phyloP scores from a whole-genome alignment of 1,140 invertebrate species.

The Ceratina calcarata region DNA sequence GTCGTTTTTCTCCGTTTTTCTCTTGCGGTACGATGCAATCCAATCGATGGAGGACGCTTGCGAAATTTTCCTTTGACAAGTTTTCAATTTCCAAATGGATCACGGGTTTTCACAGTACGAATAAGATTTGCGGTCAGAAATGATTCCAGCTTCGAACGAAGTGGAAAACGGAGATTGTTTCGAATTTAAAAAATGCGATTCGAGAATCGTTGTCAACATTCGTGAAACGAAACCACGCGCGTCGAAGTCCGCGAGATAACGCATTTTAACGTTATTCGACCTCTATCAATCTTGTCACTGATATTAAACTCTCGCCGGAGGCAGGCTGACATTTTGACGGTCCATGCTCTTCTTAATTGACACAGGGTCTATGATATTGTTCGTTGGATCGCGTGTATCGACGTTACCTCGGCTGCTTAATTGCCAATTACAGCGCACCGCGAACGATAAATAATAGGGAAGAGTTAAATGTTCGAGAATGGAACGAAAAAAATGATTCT shows the following conservation, averaged over 20 bases:
- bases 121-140: background rate
- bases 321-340: conserved; percentile 5
- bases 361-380: background rate
- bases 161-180: too few relatives aligned
- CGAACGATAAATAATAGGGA: background rate
- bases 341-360: background rate
- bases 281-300: too few relatives aligned
- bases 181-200: too few relatives aligned
- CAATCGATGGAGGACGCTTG: background rate
- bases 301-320: conserved; percentile 8
- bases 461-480: background rate
- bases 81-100: conserved; percentile 28
- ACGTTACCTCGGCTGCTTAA: conserved; percentile 16
- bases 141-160: too few relatives aligned
- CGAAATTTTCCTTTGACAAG: conserved; percentile 21
- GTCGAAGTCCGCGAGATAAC: too few relatives aligned
- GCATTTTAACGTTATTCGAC: background rate
- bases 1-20: background rate
- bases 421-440: conserved; percentile 1
- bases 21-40: background rate
- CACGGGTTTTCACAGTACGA: background rate
- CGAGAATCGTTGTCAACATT: too few relatives aligned
- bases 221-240: too few relatives aligned
- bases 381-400: background rate
- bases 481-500: too few relatives aligned